Percentiles rank a stretch among this genome's conserved stretches.
Conservation (phyloP, 1,140 invertebrate genomes). For the Heliconius himera region DNA sequence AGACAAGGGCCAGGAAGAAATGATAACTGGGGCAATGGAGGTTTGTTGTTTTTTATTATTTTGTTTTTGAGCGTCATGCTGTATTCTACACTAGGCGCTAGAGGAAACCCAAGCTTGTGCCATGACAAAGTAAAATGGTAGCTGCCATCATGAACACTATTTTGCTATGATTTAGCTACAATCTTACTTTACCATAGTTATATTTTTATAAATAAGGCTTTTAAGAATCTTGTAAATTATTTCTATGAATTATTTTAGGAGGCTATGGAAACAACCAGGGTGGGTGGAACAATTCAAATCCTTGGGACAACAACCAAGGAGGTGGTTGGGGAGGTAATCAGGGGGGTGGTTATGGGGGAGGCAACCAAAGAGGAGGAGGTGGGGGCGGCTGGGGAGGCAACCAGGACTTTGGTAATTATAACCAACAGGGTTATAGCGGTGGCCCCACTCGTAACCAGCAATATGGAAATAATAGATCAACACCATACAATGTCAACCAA, state of each 20-base stretch:
- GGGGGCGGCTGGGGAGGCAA: constrained; percentile 68
- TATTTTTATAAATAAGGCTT: too few relatives aligned
- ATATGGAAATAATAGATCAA: constrained; percentile 83
- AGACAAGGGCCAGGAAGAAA: constrained; percentile 76
- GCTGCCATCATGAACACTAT: too few relatives aligned
- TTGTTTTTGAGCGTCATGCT: too few relatives aligned
- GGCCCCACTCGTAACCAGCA: constrained; percentile 86
- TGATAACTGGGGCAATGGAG: constrained; percentile 72
- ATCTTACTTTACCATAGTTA: too few relatives aligned
- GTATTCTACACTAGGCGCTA: too few relatives aligned
- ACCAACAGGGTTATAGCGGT: constrained; percentile 89
- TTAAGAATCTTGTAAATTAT: background rate
- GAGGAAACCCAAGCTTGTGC: too few relatives aligned
- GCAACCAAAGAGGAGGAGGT: constrained; percentile 61
- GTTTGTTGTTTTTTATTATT: constrained; percentile 38
- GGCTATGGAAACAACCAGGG: constrained; percentile 75
- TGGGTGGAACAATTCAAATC: constrained; percentile 71
- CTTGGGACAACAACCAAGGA: constrained; percentile 73
- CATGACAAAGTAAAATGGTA: too few relatives aligned
- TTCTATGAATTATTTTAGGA: constrained; percentile 49
- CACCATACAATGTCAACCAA: constrained; percentile 85
- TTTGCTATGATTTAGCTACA: too few relatives aligned
- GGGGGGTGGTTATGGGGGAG: constrained; percentile 68
- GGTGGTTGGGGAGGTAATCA: constrained; percentile 69
- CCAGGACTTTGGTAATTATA: constrained; percentile 88